Conservation (phyloP, 2,113 vertebrate species). For the Chloropsis hardwickii region DNA sequence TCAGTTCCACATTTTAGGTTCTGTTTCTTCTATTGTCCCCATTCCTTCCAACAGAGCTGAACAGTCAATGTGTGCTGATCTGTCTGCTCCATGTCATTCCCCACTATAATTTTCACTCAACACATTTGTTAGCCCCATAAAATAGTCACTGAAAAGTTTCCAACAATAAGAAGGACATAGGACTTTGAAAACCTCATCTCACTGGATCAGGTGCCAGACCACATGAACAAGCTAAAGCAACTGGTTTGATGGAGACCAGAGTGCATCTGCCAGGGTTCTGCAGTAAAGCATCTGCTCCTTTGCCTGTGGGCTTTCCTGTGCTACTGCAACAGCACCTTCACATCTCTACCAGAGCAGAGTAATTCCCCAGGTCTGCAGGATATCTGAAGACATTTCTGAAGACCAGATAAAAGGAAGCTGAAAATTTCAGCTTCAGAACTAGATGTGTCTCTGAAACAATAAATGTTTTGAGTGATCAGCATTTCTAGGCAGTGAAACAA, state of each 20-base stretch:
- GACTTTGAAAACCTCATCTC: neutral
- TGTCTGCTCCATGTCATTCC: neutral
- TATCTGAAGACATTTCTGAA: neutral
- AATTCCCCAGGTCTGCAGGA: neutral
- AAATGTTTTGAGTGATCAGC: constrained; percentile 42
- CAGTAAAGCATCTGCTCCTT: neutral
- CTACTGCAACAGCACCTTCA: neutral
- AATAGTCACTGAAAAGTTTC: neutral
- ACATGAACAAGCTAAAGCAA: neutral
- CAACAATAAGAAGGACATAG: neutral
- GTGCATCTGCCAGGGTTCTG: neutral
- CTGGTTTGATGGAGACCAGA: neutral
- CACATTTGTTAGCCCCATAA: neutral
- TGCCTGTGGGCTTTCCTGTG: neutral
- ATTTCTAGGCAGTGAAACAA: constrained; percentile 37
- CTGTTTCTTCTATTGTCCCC: neutral
- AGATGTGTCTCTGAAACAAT: neutral
- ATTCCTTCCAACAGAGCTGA: neutral
- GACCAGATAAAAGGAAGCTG: neutral
- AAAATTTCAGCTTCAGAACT: neutral
- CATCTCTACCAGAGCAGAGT: neutral
- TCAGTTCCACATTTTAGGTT: neutral
- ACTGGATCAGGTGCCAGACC: neutral
- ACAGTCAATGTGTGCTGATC: neutral
- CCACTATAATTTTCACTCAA: neutral